Base-by-base conservation (phyloP, 2,113 vertebrate species). In the Bombycilla garrulus region DNA sequence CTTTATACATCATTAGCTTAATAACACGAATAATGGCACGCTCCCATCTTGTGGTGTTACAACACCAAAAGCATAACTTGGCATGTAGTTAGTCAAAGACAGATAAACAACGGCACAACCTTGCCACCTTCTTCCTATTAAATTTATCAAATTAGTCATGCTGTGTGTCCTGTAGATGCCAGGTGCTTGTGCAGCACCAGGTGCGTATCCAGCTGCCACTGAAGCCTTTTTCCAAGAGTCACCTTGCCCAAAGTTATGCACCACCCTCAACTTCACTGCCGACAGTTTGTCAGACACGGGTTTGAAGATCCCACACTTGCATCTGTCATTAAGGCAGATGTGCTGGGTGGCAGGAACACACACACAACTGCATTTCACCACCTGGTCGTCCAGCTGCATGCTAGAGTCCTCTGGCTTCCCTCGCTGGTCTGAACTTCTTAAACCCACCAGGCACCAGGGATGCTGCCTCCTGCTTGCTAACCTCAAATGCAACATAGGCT, bases 251-350 rank as follows among this genome's bases (percentile, higher is more conserved):
- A 72, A 76, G 36, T 28, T 61, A 51, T 0, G 3, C 57, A 64
- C 26, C 40, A n/a, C 22, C 58, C 82, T 72, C 62, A 47, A 16
- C 31, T 33, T 60, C 48, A n/a, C 0, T 44, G 66, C 57, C 2
- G 1, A 18, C 2, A 3, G 53, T 28, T 80, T 50, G 40, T 35
- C 9, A 5, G 70, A 62, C 44, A 10, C 0, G 2, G 26, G 26
- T 76, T 64, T 67, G 44, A 81, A 67, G 38, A 62, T 5, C 47
- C 28, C 42, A 18, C 12, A 11, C 15, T 10, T 67, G 69, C 33
- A n/a, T 26, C 47, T 66, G 40, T 20, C n/a, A 22, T 6, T 24
- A 73, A 42, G 56, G 54, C 45, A 92, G 58, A 64, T 6, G 58
- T 4, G 6, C 6, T 45, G 42, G n/a, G 8, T 62, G 69, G 23